Conservation (phyloP, 2,113 vertebrate genomes). For the Orthonyx spaldingii region DNA sequence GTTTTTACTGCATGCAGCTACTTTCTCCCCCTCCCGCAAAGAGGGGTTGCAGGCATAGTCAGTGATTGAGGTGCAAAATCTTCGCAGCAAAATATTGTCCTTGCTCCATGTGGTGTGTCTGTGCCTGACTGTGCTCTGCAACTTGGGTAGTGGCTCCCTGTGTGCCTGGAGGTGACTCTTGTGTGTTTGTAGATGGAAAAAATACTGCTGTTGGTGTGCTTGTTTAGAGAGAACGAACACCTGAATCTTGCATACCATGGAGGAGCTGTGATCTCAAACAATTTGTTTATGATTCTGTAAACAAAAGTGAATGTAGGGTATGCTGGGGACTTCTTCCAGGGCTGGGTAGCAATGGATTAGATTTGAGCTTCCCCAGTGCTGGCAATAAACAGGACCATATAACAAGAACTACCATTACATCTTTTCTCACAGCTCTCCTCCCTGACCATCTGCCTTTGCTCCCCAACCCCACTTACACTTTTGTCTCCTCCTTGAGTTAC, state of each 20-base stretch:
- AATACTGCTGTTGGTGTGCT: accelerated
- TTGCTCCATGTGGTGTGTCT: neutral
- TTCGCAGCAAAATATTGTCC: accelerated
- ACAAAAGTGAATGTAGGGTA: neutral
- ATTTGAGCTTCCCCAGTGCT: neutral
- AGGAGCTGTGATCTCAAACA: neutral
- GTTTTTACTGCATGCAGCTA: neutral
- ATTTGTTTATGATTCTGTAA: neutral
- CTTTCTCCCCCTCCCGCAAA: neutral
- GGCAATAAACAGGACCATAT: neutral
- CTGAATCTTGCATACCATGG: neutral
- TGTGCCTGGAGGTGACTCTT: neutral
- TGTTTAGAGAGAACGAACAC: neutral
- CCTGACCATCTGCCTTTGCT: neutral
- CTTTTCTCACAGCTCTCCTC: neutral
- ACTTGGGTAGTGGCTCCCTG: accelerated
- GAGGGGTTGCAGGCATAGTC: neutral
- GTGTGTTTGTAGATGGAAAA: neutral
- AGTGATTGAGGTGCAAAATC: accelerated
- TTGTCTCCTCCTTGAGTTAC: neutral
- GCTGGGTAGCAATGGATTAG: neutral
- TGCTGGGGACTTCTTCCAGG: neutral
- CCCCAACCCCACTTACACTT: neutral
- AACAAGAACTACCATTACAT: neutral
- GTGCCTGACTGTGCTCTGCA: neutral